These are phyloP conservation scores for Drosophila affinis DNA, from an alignment of 2,888 invertebrate species.

Conservation along the genomic window DNA sequence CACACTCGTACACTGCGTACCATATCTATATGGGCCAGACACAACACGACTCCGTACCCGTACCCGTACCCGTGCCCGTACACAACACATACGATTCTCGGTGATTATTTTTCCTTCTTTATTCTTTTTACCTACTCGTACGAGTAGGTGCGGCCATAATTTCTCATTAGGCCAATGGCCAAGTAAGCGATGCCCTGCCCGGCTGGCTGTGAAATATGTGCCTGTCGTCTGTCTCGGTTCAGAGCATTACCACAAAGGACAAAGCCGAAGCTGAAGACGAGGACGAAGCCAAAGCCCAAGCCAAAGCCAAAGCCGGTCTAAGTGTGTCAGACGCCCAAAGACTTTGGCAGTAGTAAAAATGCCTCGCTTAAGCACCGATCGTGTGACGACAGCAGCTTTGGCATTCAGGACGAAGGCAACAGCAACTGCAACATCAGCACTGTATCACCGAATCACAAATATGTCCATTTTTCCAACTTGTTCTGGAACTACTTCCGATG, in stretches of 20 bases:
- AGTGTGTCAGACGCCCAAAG: too few species aligned
- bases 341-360: too few species aligned
- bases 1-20: not conserved
- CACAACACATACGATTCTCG: constrained; percentile 2
- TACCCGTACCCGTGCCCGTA: not conserved
- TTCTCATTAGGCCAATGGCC: constrained; percentile 82
- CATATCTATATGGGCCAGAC: constrained; percentile 16
- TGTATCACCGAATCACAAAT: constrained; percentile 52
- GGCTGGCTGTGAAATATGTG: not conserved
- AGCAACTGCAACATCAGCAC: constrained; percentile 3
- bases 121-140: constrained; percentile 49
- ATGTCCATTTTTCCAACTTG: constrained; percentile 27
- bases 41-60: not conserved
- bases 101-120: constrained; percentile 33
- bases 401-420: too few species aligned
- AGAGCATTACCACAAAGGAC: not conserved
- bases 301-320: too few species aligned
- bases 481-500: constrained; percentile 9
- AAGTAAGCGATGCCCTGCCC: constrained; percentile 37
- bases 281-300: too few species aligned
- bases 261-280: too few species aligned
- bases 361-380: too few species aligned
- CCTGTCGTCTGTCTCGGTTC: not conserved
- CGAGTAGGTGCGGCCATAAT: constrained; percentile 68
- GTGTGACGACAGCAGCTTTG: too few species aligned